Percentiles rank a stretch among this genome's conserved stretches.
Evolutionary conservation across 2,888 invertebrate species (phyloP).

Genomic region (Cryptocheilus praepositus): DNA sequence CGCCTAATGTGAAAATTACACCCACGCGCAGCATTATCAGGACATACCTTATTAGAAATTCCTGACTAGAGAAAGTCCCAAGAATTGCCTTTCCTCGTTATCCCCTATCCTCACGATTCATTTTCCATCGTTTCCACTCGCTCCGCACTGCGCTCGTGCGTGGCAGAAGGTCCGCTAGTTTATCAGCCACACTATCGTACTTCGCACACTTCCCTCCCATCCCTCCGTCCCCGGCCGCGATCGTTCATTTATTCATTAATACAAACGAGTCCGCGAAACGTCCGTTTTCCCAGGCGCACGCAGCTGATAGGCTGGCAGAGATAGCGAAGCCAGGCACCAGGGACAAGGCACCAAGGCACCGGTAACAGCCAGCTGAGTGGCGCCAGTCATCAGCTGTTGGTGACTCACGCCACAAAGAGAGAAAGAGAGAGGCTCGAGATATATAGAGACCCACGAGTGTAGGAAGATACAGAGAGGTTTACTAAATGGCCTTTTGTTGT

Average conservation of each 20-base stretch:
- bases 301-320: conserved; percentile 64
- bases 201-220: background rate
- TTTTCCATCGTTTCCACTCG: no score
- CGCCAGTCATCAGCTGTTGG: conserved; percentile 74
- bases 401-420: conserved; percentile 67
- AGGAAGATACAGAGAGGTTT: conserved; percentile 21
- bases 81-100: no score
- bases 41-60: no score
- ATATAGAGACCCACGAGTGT: background rate
- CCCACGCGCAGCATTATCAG: no score
- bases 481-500: no score
- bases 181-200: no score
- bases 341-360: conserved; percentile 55
- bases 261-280: conserved; percentile 21
- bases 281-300: conserved; percentile 51
- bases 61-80: no score
- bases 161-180: no score
- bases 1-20: no score
- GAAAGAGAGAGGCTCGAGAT: conserved; percentile 18
- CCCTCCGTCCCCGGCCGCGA: background rate
- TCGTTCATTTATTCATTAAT: background rate
- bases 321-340: conserved; percentile 56
- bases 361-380: conserved; percentile 73
- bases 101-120: no score
- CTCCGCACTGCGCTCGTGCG: no score